A percentile compares a stretch with the other conserved stretches of the same genome.
Conservation (phyloP, 2,888 invertebrate species). For the Caenorhabditis doughertyi region DNA sequence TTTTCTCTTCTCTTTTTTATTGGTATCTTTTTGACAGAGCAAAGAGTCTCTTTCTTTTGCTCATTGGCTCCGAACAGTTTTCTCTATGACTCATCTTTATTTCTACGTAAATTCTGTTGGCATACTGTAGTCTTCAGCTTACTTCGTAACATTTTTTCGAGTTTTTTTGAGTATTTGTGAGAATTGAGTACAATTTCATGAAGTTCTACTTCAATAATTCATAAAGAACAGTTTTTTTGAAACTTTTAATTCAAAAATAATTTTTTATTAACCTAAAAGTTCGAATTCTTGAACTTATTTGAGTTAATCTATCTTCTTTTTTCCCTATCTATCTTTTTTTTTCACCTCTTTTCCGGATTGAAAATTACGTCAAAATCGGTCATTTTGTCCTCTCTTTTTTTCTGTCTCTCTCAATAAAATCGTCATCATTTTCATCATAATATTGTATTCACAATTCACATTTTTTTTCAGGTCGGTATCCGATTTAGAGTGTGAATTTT, state of each 20-base stretch:
- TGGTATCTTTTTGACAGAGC: constrained; percentile 34
- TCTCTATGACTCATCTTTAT: constrained; percentile 5
- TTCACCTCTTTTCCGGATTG: background rate
- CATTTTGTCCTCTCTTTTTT: constrained; percentile 24
- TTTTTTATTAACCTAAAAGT: no score
- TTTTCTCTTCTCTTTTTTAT: constrained; percentile 7
- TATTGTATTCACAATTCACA: constrained; percentile 9
- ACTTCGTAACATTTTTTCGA: background rate
- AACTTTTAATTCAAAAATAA: no score
- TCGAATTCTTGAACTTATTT: no score
- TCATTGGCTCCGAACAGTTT: constrained; percentile 21
- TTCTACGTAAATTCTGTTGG: background rate
- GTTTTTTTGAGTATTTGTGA: background rate
- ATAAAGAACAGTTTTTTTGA: background rate
- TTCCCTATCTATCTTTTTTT: background rate
- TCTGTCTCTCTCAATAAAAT: background rate
- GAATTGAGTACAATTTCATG: background rate
- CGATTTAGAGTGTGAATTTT: constrained; percentile 1
- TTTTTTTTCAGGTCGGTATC: constrained; percentile 22
- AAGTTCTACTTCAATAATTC: background rate
- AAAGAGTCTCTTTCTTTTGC: constrained; percentile 36
- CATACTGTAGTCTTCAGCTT: background rate
- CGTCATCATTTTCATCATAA: constrained; percentile 27
- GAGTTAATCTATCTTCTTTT: background rate
- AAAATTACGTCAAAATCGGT: constrained; percentile 41